Conservation (phyloP, 2,113 vertebrate genomes). For the Rhombomys opimus region DNA sequence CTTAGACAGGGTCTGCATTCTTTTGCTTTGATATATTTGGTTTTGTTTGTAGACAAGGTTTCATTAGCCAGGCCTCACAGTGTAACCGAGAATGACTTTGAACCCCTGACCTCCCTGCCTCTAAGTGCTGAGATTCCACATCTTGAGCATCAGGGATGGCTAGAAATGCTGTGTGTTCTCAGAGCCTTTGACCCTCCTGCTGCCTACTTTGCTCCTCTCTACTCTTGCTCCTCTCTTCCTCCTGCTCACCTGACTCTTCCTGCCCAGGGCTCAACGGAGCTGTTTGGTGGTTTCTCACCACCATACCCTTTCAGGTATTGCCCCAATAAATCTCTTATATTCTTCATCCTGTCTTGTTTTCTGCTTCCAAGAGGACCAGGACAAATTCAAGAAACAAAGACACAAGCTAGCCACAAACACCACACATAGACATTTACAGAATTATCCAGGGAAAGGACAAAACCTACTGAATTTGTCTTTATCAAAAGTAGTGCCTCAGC, state of each 20-base stretch:
- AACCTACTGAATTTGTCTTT: background rate
- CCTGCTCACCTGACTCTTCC: fast-evolving
- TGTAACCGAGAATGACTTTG: background rate
- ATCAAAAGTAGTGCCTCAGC: background rate
- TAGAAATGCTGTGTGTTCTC: background rate
- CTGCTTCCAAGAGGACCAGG: background rate
- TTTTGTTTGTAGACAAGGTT: background rate
- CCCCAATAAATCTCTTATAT: background rate
- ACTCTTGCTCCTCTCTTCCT: fast-evolving
- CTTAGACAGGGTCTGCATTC: background rate
- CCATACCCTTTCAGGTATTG: background rate
- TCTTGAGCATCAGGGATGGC: background rate
- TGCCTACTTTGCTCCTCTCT: too few relatives aligned
- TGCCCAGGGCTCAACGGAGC: background rate
- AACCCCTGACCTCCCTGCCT: background rate
- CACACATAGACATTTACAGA: background rate
- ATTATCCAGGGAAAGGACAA: background rate
- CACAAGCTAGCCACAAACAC: background rate
- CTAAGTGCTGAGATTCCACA: background rate
- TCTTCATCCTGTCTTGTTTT: background rate
- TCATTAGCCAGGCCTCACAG: background rate
- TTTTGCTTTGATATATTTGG: background rate
- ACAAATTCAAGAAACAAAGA: background rate
- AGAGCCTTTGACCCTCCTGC: background rate
- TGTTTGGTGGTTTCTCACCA: background rate